A percentile compares a stretch with the other conserved stretches of the same genome.
Conservation (phyloP, 2,113 vertebrate genomes). For the Dicrurus megarhynchus region DNA sequence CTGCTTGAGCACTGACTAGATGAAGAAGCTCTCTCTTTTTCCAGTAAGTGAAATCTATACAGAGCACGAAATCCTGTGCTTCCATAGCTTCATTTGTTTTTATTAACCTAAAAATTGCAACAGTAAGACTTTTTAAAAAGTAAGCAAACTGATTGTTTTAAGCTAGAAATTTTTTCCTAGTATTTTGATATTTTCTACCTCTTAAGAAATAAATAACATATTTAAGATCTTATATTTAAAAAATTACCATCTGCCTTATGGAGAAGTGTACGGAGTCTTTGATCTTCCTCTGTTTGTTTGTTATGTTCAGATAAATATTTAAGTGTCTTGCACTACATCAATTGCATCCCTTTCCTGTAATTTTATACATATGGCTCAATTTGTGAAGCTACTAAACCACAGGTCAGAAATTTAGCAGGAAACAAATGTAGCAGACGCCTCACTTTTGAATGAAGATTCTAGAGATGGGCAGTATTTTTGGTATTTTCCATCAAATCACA, state of each 20-base stretch:
- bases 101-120: conserved; percentile 38
- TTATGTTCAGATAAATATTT: conserved; percentile 40
- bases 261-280: conserved; percentile 56
- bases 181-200: conserved; percentile 79
- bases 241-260: conserved; percentile 77
- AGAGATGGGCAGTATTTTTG: neutral
- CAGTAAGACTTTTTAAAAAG: conserved; percentile 52
- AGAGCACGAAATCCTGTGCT: conserved; percentile 36
- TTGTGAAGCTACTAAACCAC: neutral
- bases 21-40: conserved; percentile 29
- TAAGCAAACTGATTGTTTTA: conserved; percentile 56
- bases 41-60: neutral
- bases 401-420: conserved; percentile 11
- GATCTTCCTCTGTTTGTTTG: conserved; percentile 50
- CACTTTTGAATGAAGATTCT: neutral
- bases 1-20: conserved; percentile 17
- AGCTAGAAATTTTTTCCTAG: conserved; percentile 58
- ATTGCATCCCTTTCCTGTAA: neutral
- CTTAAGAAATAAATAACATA: conserved; percentile 61
- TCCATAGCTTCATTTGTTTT: conserved; percentile 45
- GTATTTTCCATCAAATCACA: neutral
- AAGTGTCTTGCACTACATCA: conserved; percentile 47
- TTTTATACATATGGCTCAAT: neutral
- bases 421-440: conserved; percentile 27
- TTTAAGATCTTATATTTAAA: conserved; percentile 69